Percentiles rank a stretch among this genome's conserved stretches.
These are phyloP conservation scores for Latrodectus geometricus DNA, from an alignment of 1,140 invertebrate species.

Conservation along the genomic window DNA sequence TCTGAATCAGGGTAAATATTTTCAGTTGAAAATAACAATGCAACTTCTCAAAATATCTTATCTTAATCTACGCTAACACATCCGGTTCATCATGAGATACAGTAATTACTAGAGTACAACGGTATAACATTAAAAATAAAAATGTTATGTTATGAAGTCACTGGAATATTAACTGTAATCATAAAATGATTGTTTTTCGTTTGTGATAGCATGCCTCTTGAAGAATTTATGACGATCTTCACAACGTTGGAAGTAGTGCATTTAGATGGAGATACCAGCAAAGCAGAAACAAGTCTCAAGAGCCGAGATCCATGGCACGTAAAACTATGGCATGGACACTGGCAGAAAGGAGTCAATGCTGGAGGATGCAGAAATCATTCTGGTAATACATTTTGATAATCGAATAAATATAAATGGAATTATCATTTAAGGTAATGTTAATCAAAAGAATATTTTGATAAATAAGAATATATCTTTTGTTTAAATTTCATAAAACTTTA, in stretches of 20 bases:
- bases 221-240: slow-evolving; percentile 86
- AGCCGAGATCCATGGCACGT: slow-evolving; percentile 83
- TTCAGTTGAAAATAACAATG: too few relatives aligned
- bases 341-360: slow-evolving; percentile 88
- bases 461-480: too few relatives aligned
- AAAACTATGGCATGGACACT: slow-evolving; percentile 68
- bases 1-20: too few relatives aligned
- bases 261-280: slow-evolving; percentile 85
- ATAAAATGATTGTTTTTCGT: not conserved
- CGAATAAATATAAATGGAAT: too few relatives aligned
- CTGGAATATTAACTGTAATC: not conserved
- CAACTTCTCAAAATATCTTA: too few relatives aligned
- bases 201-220: slow-evolving; percentile 79
- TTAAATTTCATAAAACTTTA: not conserved
- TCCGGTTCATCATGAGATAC: too few relatives aligned
- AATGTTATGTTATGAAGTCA: not conserved
- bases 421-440: too few relatives aligned
- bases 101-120: too few relatives aligned
- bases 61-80: too few relatives aligned
- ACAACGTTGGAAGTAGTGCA: slow-evolving; percentile 87
- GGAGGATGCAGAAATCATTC: slow-evolving; percentile 91
- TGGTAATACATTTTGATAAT: slow-evolving; percentile 70
- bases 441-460: too few relatives aligned
- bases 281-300: slow-evolving; percentile 84
- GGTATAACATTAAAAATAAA: not conserved